Evolutionary conservation across 1,140 invertebrate species (phyloP).

Genomic region (Bombus fervidus): DNA sequence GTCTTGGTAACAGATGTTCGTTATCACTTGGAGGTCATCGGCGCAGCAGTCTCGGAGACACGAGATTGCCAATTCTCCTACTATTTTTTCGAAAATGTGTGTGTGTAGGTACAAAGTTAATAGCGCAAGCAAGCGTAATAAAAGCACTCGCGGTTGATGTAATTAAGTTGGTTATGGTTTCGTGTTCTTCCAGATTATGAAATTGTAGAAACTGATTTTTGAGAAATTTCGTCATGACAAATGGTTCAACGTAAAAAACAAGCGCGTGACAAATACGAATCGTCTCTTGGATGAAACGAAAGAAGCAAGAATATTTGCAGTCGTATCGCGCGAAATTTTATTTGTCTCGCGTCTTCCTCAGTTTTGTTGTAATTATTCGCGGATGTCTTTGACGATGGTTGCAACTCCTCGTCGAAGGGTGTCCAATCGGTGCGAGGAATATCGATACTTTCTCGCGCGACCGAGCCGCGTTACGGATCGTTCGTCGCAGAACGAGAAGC

Average conservation of each 20-base stretch:
- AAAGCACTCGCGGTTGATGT: not conserved
- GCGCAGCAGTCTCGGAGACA: not conserved
- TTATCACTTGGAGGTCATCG: not conserved
- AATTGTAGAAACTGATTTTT: not conserved
- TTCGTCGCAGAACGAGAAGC: not conserved
- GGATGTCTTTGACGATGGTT: not conserved
- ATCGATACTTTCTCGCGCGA: conserved; percentile 36
- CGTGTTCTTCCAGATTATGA: not conserved
- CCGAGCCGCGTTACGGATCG: not conserved
- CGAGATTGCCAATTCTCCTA: not conserved
- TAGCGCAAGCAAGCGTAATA: not conserved
- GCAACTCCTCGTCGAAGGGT: not conserved
- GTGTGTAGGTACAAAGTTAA: not conserved
- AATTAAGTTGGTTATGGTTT: not conserved
- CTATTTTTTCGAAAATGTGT: not conserved
- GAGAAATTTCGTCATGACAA: too few species aligned
- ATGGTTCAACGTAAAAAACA: too few species aligned
- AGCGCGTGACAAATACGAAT: not conserved
- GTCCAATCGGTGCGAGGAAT: not conserved
- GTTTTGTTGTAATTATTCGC: not conserved
- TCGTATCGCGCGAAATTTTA: not conserved
- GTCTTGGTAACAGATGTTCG: conserved; percentile 1
- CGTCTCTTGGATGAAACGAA: not conserved
- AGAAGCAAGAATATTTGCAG: not conserved
- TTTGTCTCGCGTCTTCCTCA: not conserved